Base-by-base conservation (phyloP, 2,113 vertebrate species). In the Oryzias melastigma region DNA sequence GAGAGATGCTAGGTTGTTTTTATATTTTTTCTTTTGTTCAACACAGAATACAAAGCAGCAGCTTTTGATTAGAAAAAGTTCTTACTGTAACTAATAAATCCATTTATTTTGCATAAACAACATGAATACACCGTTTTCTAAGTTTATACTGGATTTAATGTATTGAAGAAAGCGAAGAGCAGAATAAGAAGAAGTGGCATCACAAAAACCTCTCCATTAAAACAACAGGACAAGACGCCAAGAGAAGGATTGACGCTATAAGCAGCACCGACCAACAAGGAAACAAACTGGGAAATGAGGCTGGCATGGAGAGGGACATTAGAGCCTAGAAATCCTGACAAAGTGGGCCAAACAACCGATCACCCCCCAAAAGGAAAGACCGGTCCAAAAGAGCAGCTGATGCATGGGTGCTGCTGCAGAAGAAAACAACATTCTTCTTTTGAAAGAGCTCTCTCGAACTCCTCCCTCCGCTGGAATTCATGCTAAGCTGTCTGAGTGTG, bases 221-320 rank as follows among this genome's bases (percentile, higher is more conserved):
- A 40, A 46, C 50, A 44, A 63, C 29, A 35, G 42, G 27, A 73
- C 46, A 16, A 24, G 43, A 73, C 7, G 52, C 29, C 43, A 65
- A 78, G 59, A 78, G 18, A 62, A 67, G 77, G 59, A 83, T 58
- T 0, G 27, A 67, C 68, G 65, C 75, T 71, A 71, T 45, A 78
- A 70, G 54, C 52, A 66, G 57, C 55, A 65, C 20, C 18, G 71
- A 82, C 49, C 72, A 77, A 78, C 52, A 69, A 74, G 53, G 68
- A 67, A 61, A 85, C 70, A 72, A 78, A 75, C 55, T 68, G 58
- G 83, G 83, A 87, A 90, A 87, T 41, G 56, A 89, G 88, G 88
- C 66, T 88, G 85, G 75, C 57, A 63, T 64, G 63, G 79, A 86
- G 70, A 59, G 65, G 68, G 73, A 81, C 82, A 87, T 86, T 75